phyloP scores from a whole-genome alignment of 2,888 invertebrate species.

The Carterocephalus palaemon region DNA sequence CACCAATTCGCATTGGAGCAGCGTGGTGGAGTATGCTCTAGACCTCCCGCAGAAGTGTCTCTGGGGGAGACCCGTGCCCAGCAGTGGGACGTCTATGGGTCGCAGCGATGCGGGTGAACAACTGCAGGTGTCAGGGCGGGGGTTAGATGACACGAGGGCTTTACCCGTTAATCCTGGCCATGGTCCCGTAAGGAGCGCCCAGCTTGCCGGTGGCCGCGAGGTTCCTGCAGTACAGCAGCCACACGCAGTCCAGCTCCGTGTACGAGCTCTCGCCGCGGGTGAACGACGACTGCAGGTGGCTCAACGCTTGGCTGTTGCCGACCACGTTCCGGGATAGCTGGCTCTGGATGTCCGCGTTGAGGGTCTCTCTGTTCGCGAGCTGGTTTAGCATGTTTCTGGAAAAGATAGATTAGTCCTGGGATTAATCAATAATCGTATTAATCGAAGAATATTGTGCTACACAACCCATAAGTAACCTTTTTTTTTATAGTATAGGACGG shows the following conservation, averaged over 20 bases:
- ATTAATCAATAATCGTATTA: too few relatives aligned
- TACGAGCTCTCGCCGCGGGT: slow-evolving; percentile 39
- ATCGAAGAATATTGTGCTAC: too few relatives aligned
- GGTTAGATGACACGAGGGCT: slow-evolving; percentile 23
- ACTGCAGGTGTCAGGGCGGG: too few relatives aligned
- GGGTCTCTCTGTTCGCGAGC: slow-evolving; percentile 48
- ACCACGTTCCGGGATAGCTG: slow-evolving; percentile 60
- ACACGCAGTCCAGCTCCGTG: slow-evolving; percentile 77
- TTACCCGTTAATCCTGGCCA: slow-evolving; percentile 81
- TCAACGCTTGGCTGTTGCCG: slow-evolving; percentile 58
- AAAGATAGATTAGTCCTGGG: too few relatives aligned
- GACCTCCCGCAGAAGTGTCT: too few relatives aligned
- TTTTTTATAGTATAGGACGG: too few relatives aligned
- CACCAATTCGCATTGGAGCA: too few relatives aligned
- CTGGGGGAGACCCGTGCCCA: too few relatives aligned
- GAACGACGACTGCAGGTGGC: slow-evolving; percentile 57
- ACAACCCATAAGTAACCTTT: too few relatives aligned
- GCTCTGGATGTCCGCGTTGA: slow-evolving; percentile 44
- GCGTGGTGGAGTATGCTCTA: too few relatives aligned
- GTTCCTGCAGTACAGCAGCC: slow-evolving; percentile 79
- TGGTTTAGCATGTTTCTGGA: slow-evolving; percentile 57
- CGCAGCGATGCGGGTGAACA: too few relatives aligned
- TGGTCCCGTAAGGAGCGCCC: slow-evolving; percentile 75
- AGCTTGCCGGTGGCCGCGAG: slow-evolving; percentile 73
- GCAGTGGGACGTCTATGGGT: too few relatives aligned